Evolutionary conservation across 2,888 invertebrate species (phyloP).

Genomic region (Noctua janthina): DNA sequence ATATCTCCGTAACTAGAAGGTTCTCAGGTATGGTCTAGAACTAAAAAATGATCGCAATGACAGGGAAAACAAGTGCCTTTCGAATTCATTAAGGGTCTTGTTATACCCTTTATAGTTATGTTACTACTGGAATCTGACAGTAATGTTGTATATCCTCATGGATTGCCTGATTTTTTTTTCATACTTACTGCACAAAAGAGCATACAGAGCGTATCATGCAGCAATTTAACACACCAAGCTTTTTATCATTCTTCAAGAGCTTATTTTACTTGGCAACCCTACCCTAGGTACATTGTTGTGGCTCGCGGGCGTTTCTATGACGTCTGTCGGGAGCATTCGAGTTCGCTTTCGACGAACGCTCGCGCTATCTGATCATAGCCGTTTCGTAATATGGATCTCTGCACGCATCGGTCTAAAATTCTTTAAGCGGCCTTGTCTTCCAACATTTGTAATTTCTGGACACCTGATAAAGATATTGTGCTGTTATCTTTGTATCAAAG

Average conservation of each 20-base stretch:
- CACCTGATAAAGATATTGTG: slow-evolving; percentile 78
- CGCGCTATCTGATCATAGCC: slow-evolving; percentile 83
- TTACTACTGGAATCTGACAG: too few relatives aligned
- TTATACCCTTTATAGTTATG: too few relatives aligned
- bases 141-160: too few relatives aligned
- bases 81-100: too few relatives aligned
- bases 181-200: not conserved
- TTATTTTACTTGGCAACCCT: slow-evolving; percentile 54
- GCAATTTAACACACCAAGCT: not conserved
- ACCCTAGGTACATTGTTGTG: slow-evolving; percentile 56
- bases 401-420: slow-evolving; percentile 80
- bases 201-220: not conserved
- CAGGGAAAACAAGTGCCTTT: too few relatives aligned
- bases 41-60: too few relatives aligned
- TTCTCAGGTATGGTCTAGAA: too few relatives aligned
- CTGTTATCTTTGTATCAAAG: slow-evolving; percentile 75
- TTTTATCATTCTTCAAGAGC: not conserved
- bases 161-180: too few relatives aligned
- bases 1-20: too few relatives aligned
- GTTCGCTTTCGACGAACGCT: slow-evolving; percentile 79
- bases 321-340: slow-evolving; percentile 76
- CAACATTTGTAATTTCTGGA: slow-evolving; percentile 79
- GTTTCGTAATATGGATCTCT: slow-evolving; percentile 83
- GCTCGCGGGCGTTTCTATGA: slow-evolving; percentile 69
- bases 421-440: slow-evolving; percentile 81